phyloP scores from a whole-genome alignment of 2,888 invertebrate genomes.

The Tetragonisca angustula region DNA sequence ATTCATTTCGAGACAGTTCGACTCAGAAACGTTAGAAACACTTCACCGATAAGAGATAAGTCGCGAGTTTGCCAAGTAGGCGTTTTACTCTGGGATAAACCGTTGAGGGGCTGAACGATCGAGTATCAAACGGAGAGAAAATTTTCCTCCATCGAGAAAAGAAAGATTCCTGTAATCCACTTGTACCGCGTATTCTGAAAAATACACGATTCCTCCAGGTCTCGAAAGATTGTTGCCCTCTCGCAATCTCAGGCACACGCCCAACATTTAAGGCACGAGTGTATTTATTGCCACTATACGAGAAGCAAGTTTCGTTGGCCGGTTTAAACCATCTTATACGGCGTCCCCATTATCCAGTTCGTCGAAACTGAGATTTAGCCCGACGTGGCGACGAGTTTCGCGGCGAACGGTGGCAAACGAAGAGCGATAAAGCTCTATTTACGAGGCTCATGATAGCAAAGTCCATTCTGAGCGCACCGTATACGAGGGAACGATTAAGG shows the following conservation, averaged over 20 bases:
- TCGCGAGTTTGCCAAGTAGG: too few relatives aligned
- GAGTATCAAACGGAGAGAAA: neutral
- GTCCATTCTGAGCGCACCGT: constrained; percentile 51
- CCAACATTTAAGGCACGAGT: neutral
- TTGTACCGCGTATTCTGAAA: neutral
- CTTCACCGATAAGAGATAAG: too few relatives aligned
- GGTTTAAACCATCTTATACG: neutral
- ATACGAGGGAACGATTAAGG: constrained; percentile 61
- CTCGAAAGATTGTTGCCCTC: too few relatives aligned
- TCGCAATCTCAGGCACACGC: neutral
- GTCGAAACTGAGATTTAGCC: constrained; percentile 12
- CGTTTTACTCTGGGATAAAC: too few relatives aligned
- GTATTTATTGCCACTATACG: neutral
- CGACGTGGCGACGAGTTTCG: neutral
- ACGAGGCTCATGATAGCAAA: constrained; percentile 54
- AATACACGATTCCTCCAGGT: neutral
- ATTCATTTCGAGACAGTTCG: too few relatives aligned
- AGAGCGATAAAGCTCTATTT: constrained; percentile 60
- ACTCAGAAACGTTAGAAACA: too few relatives aligned
- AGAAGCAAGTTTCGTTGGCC: neutral
- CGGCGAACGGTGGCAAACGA: constrained; percentile 29
- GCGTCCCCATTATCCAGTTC: neutral
- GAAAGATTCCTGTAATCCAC: neutral
- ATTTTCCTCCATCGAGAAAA: too few relatives aligned
- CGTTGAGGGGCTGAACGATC: neutral